These are phyloP conservation scores for Cheilosia impressa DNA, from an alignment of 2,888 invertebrate species.

Conservation along the genomic window DNA sequence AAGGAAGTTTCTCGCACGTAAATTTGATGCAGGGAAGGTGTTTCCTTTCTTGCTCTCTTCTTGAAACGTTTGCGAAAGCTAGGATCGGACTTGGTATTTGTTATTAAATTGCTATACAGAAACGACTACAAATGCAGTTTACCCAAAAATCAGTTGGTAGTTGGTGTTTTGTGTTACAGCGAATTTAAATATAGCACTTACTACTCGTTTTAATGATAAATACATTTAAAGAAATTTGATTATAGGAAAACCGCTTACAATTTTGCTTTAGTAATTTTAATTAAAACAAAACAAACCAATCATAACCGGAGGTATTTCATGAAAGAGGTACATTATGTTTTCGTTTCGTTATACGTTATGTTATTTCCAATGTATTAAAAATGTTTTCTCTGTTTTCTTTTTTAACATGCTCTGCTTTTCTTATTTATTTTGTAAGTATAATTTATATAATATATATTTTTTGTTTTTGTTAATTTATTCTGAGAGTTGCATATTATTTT, in stretches of 20 bases:
- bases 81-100: too few relatives aligned
- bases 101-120: too few relatives aligned
- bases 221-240: too few relatives aligned
- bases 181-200: too few relatives aligned
- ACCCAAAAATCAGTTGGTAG: too few relatives aligned
- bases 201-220: too few relatives aligned
- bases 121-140: too few relatives aligned
- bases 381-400: slow-evolving; percentile 21
- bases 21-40: too few relatives aligned
- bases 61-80: too few relatives aligned
- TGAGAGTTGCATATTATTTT: slow-evolving; percentile 63
- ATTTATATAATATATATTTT: slow-evolving; percentile 45
- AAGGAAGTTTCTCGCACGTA: too few relatives aligned
- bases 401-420: slow-evolving; percentile 46
- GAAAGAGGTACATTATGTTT: slow-evolving; percentile 65
- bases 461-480: slow-evolving; percentile 38
- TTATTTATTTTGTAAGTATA: slow-evolving; percentile 46
- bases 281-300: slow-evolving; percentile 11
- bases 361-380: slow-evolving; percentile 53
- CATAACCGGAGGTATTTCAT: slow-evolving; percentile 62
- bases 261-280: not conserved
- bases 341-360: slow-evolving; percentile 61
- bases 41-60: too few relatives aligned
- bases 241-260: not conserved
- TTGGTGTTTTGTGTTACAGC: too few relatives aligned